Percentiles rank a stretch among this genome's conserved stretches.
Evolutionary conservation across 2,113 vertebrate genomes (phyloP).

Genomic region (Chaetura pelagica): DNA sequence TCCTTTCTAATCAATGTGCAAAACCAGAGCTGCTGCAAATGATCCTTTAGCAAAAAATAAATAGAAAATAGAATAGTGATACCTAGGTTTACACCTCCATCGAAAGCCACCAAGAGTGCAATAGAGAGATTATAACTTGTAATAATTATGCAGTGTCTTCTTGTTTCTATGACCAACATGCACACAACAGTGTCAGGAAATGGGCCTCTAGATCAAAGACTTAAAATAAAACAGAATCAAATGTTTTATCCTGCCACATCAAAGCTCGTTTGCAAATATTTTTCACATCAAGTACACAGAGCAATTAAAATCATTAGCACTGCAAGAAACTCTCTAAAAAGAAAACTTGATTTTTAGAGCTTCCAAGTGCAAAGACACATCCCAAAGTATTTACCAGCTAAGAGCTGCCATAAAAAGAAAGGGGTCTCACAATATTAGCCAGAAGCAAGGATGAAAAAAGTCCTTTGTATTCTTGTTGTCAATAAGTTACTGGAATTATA

Average conservation of each 20-base stretch:
- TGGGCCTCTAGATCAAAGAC: not conserved
- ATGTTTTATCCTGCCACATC: not conserved
- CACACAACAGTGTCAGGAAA: not conserved
- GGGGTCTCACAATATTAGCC: not conserved
- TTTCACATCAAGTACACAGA: not conserved
- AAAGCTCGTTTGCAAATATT: not conserved
- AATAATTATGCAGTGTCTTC: not conserved
- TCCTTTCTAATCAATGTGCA: not conserved
- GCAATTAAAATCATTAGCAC: conserved; percentile 9
- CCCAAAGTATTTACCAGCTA: not conserved
- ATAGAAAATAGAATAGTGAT: not conserved
- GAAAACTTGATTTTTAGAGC: not conserved
- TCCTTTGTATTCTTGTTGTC: not conserved
- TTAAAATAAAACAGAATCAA: not conserved
- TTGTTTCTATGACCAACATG: not conserved
- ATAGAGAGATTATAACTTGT: not conserved
- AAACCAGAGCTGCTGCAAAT: not conserved
- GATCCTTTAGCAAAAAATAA: not conserved
- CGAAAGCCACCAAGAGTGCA: not conserved
- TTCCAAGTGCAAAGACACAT: not conserved
- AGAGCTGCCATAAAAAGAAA: not conserved
- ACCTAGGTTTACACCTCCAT: not conserved
- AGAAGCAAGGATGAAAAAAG: not conserved
- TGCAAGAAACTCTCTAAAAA: not conserved
- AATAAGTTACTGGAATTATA: not conserved